Conservation (phyloP, 35 echinoderm and acorn worm species). For the Lytechinus pictus region DNA sequence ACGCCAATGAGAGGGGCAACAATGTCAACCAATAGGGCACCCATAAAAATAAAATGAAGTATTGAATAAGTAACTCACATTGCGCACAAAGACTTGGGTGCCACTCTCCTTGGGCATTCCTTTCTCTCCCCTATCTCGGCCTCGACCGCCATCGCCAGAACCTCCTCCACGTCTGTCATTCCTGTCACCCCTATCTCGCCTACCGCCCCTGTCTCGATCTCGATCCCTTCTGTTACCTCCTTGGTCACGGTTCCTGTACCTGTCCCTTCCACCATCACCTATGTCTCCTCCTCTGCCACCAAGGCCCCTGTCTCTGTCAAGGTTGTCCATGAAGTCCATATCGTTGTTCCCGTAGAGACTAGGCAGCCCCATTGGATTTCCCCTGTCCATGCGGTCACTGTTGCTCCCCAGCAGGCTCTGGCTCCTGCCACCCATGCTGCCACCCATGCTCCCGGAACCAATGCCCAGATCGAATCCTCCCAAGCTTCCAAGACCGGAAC, state of each 20-base stretch:
- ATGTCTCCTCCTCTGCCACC: slow-evolving; percentile 9
- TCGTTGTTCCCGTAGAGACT: slow-evolving; percentile 31
- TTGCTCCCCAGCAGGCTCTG: not conserved
- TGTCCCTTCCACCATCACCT: slow-evolving; percentile 52
- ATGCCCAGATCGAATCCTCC: slow-evolving; percentile 35
- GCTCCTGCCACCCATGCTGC: slow-evolving; percentile 55
- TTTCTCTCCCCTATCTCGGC: slow-evolving; percentile 66
- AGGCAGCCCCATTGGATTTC: slow-evolving; percentile 5
- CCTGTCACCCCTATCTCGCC: slow-evolving; percentile 16
- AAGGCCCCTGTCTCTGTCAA: not conserved
- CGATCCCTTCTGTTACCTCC: slow-evolving; percentile 28
- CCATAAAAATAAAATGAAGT: no score
- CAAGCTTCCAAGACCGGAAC: slow-evolving; percentile 49
- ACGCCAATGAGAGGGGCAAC: no score
- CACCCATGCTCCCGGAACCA: slow-evolving; percentile 50
- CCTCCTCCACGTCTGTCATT: slow-evolving; percentile 59
- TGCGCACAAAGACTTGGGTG: slow-evolving; percentile 89
- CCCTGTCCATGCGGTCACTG: slow-evolving; percentile 11
- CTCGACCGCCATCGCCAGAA: slow-evolving; percentile 59
- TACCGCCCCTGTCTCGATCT: slow-evolving; percentile 66
- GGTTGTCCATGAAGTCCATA: slow-evolving; percentile 8
- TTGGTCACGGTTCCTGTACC: not conserved
- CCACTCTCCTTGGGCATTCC: slow-evolving; percentile 73
- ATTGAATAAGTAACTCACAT: slow-evolving; percentile 79
- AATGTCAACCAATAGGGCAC: no score